A percentile compares a stretch with the other conserved stretches of the same genome.
These are phyloP conservation scores for Egretta garzetta DNA, from an alignment of 2,113 vertebrate genomes.

Conservation along the genomic window DNA sequence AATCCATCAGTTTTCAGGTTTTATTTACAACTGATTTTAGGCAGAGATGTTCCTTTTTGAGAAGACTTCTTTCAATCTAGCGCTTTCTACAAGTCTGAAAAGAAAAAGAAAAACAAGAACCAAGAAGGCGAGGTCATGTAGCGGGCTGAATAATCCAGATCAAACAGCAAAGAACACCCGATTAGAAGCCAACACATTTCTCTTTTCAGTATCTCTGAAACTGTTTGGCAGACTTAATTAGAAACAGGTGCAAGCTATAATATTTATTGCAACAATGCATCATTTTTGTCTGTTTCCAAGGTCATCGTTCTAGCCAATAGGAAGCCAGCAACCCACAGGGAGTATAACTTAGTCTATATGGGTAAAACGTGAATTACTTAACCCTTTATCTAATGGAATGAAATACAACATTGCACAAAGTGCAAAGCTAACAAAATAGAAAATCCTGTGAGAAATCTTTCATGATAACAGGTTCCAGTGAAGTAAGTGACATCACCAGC, in stretches of 20 bases:
- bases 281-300: slow-evolving; percentile 70
- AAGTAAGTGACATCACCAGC: slow-evolving; percentile 60
- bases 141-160: slow-evolving; percentile 45
- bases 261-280: slow-evolving; percentile 70
- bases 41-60: neutral
- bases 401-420: slow-evolving; percentile 15
- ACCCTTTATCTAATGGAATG: slow-evolving; percentile 56
- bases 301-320: slow-evolving; percentile 59
- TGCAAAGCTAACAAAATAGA: neutral
- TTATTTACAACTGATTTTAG: neutral
- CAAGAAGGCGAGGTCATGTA: neutral
- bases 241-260: slow-evolving; percentile 71
- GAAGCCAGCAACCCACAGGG: slow-evolving; percentile 55
- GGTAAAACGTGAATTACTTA: slow-evolving; percentile 48
- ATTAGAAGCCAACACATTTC: slow-evolving; percentile 64
- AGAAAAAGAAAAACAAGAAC: slow-evolving; percentile 24
- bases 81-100: neutral
- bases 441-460: slow-evolving; percentile 35
- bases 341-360: slow-evolving; percentile 52
- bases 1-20: neutral
- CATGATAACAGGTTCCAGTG: slow-evolving; percentile 51
- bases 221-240: slow-evolving; percentile 67
- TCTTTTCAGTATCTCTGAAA: slow-evolving; percentile 64
- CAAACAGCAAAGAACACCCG: slow-evolving; percentile 43
- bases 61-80: neutral